phyloP scores from a whole-genome alignment of 2,888 invertebrate species.

The Flexamia atlantica region DNA sequence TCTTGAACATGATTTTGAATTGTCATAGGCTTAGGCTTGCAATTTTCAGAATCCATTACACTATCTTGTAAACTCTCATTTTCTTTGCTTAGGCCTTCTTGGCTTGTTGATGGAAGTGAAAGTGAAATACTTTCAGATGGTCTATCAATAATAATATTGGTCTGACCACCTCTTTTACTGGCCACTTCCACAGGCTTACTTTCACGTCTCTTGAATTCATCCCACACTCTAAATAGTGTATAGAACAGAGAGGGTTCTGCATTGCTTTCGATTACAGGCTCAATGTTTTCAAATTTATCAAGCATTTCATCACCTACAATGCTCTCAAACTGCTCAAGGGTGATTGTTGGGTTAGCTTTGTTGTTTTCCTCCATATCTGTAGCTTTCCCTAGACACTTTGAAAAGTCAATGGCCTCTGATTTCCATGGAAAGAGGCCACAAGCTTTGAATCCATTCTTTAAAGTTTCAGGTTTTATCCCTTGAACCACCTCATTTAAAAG shows the following conservation, averaged over 20 bases:
- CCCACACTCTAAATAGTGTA: not conserved
- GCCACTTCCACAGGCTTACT: too few species aligned
- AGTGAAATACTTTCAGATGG: too few species aligned
- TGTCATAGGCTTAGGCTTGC: too few species aligned
- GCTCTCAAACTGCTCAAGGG: not conserved
- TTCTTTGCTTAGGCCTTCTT: too few species aligned
- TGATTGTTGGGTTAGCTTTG: too few species aligned
- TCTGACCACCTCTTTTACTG: too few species aligned
- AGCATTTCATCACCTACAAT: not conserved
- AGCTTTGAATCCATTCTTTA: constrained; percentile 59
- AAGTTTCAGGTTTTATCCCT: constrained; percentile 44
- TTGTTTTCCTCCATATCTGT: not conserved
- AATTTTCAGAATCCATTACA: too few species aligned
- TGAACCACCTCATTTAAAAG: constrained; percentile 58
- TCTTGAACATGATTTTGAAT: too few species aligned
- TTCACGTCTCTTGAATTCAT: not conserved
- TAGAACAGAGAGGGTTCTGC: not conserved
- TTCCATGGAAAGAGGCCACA: constrained; percentile 61
- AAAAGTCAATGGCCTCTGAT: constrained; percentile 57
- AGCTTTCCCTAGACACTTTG: constrained; percentile 32
- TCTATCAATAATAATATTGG: too few species aligned
- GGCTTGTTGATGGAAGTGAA: too few species aligned
- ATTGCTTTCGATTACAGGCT: not conserved
- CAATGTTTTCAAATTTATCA: too few species aligned
- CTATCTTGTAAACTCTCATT: too few species aligned